Base-by-base conservation (phyloP, 2,797 vertebrate genomes). In the Anguilla marmorata region DNA sequence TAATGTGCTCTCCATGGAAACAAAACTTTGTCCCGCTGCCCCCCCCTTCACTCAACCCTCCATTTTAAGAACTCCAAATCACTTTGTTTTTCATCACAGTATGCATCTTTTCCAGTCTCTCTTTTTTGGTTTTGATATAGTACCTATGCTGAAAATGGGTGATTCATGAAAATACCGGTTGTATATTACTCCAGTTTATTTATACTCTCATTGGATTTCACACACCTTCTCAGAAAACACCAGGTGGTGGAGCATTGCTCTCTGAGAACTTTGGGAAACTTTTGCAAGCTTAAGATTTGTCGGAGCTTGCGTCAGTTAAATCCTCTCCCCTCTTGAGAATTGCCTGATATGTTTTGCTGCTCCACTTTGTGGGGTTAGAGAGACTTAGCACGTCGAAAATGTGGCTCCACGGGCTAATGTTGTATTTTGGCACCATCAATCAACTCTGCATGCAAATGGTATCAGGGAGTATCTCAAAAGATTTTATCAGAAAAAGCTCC, bases 1-100 rank as follows among this genome's bases (percentile, higher is more conserved):
- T 87, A 85, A 91, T 89, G 89, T 88, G 89, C 90, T 93, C 89
- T 90, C 66, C 80, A 85, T 92, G 91, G 92, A 95, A 94, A 93
- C 91, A 92, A 91, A 92, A 89, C 91, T 90, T 91, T 89, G 89
- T 92, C 92, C 91, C 90, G 92, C 86, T 90, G 56, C 88, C 84
- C 89, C 12, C 88, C 86, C 11, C 60, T 24, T 76, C 88, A 21
- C 82, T 45, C 58, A n/a, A 66, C 4, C 60, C 24, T n/a, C 24
- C 60, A n/a, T 8, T 24, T 63, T 56, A 14, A 56, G 9, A 56
- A 56, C 54, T 56, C 9, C 54, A 14, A 19, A 56, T 16, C 12
- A 30, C 7, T 90, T 88, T 89, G 90, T 89, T 86, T 85, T 90
- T 89, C 89, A 91, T 94, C 93, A 93, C 87, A 84, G 88, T 88